These are phyloP conservation scores for Xenopus petersii DNA, from an alignment of 2,797 vertebrate species.

Conservation along the genomic window DNA sequence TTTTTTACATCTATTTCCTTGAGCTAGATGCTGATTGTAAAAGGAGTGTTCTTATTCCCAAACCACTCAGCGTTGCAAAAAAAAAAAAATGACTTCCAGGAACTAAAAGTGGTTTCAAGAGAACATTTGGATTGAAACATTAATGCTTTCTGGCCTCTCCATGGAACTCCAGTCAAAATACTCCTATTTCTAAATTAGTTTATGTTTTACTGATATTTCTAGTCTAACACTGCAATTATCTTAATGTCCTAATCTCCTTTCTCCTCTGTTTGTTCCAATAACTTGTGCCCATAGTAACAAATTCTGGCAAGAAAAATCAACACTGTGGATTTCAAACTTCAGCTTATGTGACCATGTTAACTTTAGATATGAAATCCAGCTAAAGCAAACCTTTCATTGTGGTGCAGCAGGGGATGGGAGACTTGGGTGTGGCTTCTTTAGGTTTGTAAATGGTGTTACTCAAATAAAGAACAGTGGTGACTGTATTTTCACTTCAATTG, in stretches of 20 bases:
- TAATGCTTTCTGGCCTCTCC: conserved; percentile 50
- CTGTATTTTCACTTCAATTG: background rate
- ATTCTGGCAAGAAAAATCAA: conserved; percentile 22
- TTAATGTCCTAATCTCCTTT: conserved; percentile 47
- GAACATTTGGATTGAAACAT: conserved; percentile 57
- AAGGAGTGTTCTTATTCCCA: conserved; percentile 62
- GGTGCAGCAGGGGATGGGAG: conserved; percentile 3
- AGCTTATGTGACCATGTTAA: conserved; percentile 35
- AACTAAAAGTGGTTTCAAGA: conserved; percentile 63
- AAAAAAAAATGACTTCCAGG: conserved; percentile 59
- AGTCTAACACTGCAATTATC: conserved; percentile 45
- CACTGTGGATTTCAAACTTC: conserved; percentile 30
- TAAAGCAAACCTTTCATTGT: conserved; percentile 39
- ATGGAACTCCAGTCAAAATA: conserved; percentile 44
- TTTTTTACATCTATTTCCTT: conserved; percentile 53
- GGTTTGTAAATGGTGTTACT: conserved; percentile 23
- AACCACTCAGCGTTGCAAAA: conserved; percentile 61
- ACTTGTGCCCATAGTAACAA: conserved; percentile 44
- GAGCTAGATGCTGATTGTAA: conserved; percentile 59
- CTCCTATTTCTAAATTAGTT: conserved; percentile 45
- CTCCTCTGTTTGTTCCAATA: conserved; percentile 43
- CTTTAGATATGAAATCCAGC: conserved; percentile 28
- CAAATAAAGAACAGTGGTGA: conserved; percentile 6
- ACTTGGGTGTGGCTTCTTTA: conserved; percentile 16
- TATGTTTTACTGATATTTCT: conserved; percentile 46